Evolutionary conservation across 2,888 invertebrate species (phyloP), one percentile per base, ranked within the genome.

Genomic region (Parnassius orleans): DNA sequence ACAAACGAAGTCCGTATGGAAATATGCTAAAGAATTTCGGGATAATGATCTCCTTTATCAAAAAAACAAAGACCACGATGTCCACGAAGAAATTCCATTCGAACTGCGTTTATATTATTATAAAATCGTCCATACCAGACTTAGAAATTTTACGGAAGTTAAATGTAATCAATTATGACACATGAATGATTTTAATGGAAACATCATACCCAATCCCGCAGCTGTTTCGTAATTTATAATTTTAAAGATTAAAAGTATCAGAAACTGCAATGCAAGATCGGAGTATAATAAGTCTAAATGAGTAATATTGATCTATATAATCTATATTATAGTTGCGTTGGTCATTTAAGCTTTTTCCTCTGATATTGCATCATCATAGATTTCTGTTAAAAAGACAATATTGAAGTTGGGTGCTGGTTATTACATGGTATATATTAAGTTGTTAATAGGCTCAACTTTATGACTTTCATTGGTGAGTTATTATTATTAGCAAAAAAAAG

Each of bases 311-410:
- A 15, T 48, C 3, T 48, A 14, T 48, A 48, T 48, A 3, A 14
- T 48, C 3, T 15, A 14, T 48, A 48, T 48, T 14, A 14, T 14
- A 48, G 47, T 14, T 14, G 9, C 15, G 9, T 48, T 10, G 14
- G 48, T 48, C 43, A 61, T 58, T 61, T 47, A 50, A 57, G 43
- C 68, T 65, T 47, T 70, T 69, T 78, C 78, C 79, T 77, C 79
- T 81, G 79, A 81, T 81, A 77, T 83, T 80, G 79, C 83, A 77
- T 68, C 69, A 77, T 77, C 80, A 80, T 79, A 78, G 77, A 78
- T 76, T 68, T 72, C 78, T 67, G 74, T 77, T 79, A 78, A 73
- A 75, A 74, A 61, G 64, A 74, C 73, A 68, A 72, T 48, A 46
- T 62, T 74, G 71, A 71, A 76, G 75, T 69, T 70, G 69, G 77